Evolutionary conservation across 1,140 invertebrate genomes (phyloP).

Genomic region (Neelides sp.): DNA sequence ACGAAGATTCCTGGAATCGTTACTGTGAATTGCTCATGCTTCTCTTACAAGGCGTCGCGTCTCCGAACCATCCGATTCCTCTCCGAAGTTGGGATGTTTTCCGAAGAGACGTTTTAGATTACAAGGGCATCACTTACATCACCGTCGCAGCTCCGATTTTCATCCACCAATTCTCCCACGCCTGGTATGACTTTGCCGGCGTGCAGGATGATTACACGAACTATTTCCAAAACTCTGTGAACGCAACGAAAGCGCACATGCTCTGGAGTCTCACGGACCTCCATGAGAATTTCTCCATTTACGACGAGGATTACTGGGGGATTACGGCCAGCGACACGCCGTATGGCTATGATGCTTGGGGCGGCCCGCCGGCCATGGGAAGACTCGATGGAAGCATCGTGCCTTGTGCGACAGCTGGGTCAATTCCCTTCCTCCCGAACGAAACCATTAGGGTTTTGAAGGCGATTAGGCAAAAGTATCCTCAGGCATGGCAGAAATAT

Average conservation of each 20-base stretch:
- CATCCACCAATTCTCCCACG: constrained; percentile 23
- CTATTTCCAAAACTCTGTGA: constrained; percentile 27
- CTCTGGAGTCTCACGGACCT: constrained; percentile 8
- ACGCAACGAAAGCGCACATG: constrained; percentile 17
- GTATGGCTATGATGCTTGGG: constrained; percentile 23
- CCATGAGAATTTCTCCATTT: not conserved
- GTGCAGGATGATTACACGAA: constrained; percentile 13
- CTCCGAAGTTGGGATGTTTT: constrained; percentile 19
- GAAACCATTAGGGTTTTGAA: constrained; percentile 21
- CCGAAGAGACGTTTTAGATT: constrained; percentile 8
- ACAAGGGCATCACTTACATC: constrained; percentile 20
- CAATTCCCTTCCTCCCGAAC: constrained; percentile 25
- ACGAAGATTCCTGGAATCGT: constrained; percentile 22
- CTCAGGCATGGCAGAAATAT: constrained; percentile 20
- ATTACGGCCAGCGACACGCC: constrained; percentile 27
- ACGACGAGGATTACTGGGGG: constrained; percentile 27
- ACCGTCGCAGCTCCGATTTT: constrained; percentile 20
- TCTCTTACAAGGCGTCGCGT: constrained; percentile 21
- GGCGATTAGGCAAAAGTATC: constrained; percentile 15
- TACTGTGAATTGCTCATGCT: constrained; percentile 27
- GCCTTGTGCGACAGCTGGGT: constrained; percentile 28
- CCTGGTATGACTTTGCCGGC: constrained; percentile 19
- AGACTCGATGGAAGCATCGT: constrained; percentile 25
- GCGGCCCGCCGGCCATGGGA: constrained; percentile 7
- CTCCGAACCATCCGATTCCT: constrained; percentile 22